phyloP scores from a whole-genome alignment of 2,888 invertebrate genomes.

The Xestobium rufovillosum region DNA sequence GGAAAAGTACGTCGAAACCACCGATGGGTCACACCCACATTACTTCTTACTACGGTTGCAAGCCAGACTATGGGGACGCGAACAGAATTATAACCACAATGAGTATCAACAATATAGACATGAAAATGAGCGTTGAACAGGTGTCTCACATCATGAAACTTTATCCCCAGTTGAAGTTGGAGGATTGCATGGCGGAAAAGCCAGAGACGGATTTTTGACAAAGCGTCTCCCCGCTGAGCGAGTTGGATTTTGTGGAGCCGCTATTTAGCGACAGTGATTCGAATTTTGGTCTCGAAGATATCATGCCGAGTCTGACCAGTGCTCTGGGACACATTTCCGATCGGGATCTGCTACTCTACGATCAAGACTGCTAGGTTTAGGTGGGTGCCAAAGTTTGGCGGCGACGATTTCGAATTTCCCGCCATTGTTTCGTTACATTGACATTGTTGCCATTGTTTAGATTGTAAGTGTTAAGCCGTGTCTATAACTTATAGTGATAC shows the following conservation, averaged over 20 bases:
- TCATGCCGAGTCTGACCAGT: background rate
- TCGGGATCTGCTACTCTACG: too few species aligned
- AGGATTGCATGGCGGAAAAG: conserved; percentile 3
- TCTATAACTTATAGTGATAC: background rate
- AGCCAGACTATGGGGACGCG: too few species aligned
- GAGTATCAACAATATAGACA: background rate
- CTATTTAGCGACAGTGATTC: conserved; percentile 1
- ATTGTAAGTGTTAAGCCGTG: background rate
- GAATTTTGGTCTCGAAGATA: background rate
- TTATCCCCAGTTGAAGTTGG: background rate
- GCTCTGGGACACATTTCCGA: background rate
- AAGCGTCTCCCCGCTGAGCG: too few species aligned
- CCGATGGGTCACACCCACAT: too few species aligned
- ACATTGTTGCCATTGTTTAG: too few species aligned
- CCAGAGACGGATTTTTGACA: background rate
- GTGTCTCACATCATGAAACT: background rate
- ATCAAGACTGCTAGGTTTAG: too few species aligned
- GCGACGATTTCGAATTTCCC: too few species aligned
- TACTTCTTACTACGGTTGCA: conserved; percentile 1
- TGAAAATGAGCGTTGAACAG: background rate
- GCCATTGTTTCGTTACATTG: too few species aligned
- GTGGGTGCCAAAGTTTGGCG: too few species aligned
- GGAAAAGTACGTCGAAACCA: too few species aligned
- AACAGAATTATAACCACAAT: background rate
- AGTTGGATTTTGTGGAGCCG: background rate